These are phyloP conservation scores for Rhodeus uyekii DNA, from an alignment of 2,797 vertebrate species.

Conservation along the genomic window DNA sequence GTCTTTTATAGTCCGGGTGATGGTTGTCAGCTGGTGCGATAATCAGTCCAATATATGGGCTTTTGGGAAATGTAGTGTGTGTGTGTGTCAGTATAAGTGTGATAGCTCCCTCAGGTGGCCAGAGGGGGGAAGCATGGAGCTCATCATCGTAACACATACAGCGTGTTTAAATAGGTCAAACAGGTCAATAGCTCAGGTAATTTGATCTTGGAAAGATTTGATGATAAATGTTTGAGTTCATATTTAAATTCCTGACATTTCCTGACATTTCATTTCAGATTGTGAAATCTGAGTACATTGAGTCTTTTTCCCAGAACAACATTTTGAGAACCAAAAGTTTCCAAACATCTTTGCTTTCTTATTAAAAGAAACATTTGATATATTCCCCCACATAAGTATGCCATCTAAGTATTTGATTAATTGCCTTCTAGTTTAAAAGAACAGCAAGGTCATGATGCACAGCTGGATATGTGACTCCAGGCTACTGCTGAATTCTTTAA, in stretches of 20 bases:
- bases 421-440: neutral
- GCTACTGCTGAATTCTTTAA: neutral
- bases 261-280: neutral
- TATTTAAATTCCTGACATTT: neutral
- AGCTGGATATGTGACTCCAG: neutral
- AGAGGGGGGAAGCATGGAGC: too few relatives aligned
- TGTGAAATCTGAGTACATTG: neutral
- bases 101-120: too few relatives aligned
- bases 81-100: too few relatives aligned
- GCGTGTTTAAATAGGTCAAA: too few relatives aligned
- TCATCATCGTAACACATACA: too few relatives aligned
- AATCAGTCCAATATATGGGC: too few relatives aligned
- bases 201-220: neutral
- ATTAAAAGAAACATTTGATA: neutral
- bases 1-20: too few relatives aligned
- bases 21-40: too few relatives aligned
- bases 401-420: neutral
- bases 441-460: neutral
- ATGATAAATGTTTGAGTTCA: neutral
- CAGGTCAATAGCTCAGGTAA: too few relatives aligned
- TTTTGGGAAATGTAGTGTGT: too few relatives aligned
- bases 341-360: neutral
- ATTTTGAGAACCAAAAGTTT: neutral
- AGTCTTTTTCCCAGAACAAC: neutral
- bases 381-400: neutral